These are phyloP conservation scores for Porites australiensis DNA, from an alignment of 64 coral and sea anemone genomes.

Conservation along the genomic window DNA sequence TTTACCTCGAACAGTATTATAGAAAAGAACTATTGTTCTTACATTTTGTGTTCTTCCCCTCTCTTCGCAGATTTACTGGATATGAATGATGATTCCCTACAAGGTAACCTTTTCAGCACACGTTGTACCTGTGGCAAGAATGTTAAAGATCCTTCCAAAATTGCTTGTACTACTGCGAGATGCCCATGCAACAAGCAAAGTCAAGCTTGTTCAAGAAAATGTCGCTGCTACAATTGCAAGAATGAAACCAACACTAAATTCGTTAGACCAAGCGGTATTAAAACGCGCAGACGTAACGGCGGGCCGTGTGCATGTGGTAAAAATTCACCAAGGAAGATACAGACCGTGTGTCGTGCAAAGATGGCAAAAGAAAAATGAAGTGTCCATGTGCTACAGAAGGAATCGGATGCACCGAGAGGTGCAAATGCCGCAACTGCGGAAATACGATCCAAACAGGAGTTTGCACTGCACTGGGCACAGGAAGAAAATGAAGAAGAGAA, in stretches of 20 bases:
- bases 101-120: background rate
- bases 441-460: constrained; percentile 14
- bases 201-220: constrained; percentile 34
- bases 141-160: constrained; percentile 31
- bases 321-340: background rate
- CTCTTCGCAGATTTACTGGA: too few relatives aligned
- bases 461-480: background rate
- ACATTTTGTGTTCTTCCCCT: too few relatives aligned
- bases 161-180: constrained; percentile 15
- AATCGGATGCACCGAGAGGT: constrained; percentile 2
- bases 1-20: too few relatives aligned
- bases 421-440: constrained; percentile 36
- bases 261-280: too few relatives aligned
- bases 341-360: constrained; percentile 18
- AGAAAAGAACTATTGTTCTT: too few relatives aligned
- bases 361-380: constrained; percentile 46
- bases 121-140: constrained; percentile 52
- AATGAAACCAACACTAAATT: background rate
- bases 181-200: constrained; percentile 22
- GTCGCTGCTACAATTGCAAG: constrained; percentile 49
- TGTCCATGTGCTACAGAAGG: constrained; percentile 40
- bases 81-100: background rate
- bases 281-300: too few relatives aligned
- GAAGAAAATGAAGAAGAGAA: constrained; percentile 27
- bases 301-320: too few relatives aligned